A percentile compares a stretch with the other conserved stretches of the same genome.
Evolutionary conservation across 1,140 invertebrate genomes (phyloP).

Genomic region (Aradophagus sp.): DNA sequence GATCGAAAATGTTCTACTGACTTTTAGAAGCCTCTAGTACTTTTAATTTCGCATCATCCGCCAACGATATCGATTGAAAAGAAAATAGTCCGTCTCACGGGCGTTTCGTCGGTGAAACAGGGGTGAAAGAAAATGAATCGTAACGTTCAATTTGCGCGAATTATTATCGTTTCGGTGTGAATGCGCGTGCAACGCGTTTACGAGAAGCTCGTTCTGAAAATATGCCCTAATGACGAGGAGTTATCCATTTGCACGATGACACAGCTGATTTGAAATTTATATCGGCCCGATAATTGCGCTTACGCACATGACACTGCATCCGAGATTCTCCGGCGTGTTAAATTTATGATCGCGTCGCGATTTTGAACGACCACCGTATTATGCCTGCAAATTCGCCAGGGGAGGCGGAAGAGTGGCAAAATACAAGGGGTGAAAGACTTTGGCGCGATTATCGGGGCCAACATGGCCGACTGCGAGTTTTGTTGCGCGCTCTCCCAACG

Average conservation of each 20-base stretch:
- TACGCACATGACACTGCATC: constrained; percentile 58
- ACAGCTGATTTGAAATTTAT: constrained; percentile 61
- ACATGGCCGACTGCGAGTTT: constrained; percentile 27
- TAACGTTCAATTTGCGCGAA: constrained; percentile 29
- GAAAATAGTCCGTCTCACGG: too few species aligned
- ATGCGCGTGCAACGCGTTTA: constrained; percentile 27
- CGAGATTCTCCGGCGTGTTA: constrained; percentile 55
- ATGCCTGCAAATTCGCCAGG: constrained; percentile 42
- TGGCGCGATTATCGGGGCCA: constrained; percentile 35
- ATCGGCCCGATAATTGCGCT: constrained; percentile 58
- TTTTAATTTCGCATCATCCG: too few species aligned
- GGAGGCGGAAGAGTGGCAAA: constrained; percentile 16
- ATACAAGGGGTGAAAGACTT: constrained; percentile 32
- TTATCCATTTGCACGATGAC: constrained; percentile 57
- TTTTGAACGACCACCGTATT: constrained; percentile 55
- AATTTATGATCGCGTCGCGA: constrained; percentile 60
- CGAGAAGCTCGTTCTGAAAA: constrained; percentile 43
- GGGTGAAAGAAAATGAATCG: constrained; percentile 12
- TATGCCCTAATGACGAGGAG: constrained; percentile 48
- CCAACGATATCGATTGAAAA: too few species aligned
- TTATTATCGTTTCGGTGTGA: constrained; percentile 37
- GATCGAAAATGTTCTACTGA: too few species aligned
- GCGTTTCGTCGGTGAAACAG: not conserved
- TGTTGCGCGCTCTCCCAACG: constrained; percentile 19
- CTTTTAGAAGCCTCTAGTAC: too few species aligned